Evolutionary conservation across 1,140 invertebrate species (phyloP), one percentile per base, ranked within the genome.

Genomic region (Aphidius gifuensis): DNA sequence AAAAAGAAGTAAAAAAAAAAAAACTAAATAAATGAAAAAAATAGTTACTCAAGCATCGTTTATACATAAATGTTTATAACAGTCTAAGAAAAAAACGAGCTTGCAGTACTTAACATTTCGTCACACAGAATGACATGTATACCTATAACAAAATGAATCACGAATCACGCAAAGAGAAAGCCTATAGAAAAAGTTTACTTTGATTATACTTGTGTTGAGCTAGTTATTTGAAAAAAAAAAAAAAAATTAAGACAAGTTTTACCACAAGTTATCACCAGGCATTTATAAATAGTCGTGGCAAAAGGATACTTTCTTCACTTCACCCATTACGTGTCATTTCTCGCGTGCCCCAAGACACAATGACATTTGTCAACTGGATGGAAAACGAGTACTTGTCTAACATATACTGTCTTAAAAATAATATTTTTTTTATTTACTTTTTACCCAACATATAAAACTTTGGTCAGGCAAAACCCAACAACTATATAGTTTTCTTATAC

Each of bases 231-330:
- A 49, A 40, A 50, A 23, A 21, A 49, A 45, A 51, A 50, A 23
- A 51, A 51, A 42, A 50, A 16, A 44, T 40, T 58, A 47, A 23
- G 23, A 40, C 55, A 40, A 32, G 23, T 32, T 50, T 54, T 60
- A n/a, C 54, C 44, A 56, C 60, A 61, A 66, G 61, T 63, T 60
- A 66, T 66, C 64, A 58, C 53, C 39, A 50, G 49, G 58, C 58
- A 66, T 66, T 66, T 61, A 62, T 64, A 66, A 66, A 63, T 66
- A 47, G 61, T 43, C 60, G 43, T 23, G 23, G 48, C 42, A 58
- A 61, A 60, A 63, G 43, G 48, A 66, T 50, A 43, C 57, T 62
- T 62, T 62, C 21, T 55, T 61, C 43, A 32, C 23, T 32, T 38
- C 53, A 44, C 45, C 54, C 11, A 42, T 66, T 32, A 38, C 51